Evolutionary conservation across 2,113 vertebrate species (phyloP).

Genomic region (Hippocampus barbouri): DNA sequence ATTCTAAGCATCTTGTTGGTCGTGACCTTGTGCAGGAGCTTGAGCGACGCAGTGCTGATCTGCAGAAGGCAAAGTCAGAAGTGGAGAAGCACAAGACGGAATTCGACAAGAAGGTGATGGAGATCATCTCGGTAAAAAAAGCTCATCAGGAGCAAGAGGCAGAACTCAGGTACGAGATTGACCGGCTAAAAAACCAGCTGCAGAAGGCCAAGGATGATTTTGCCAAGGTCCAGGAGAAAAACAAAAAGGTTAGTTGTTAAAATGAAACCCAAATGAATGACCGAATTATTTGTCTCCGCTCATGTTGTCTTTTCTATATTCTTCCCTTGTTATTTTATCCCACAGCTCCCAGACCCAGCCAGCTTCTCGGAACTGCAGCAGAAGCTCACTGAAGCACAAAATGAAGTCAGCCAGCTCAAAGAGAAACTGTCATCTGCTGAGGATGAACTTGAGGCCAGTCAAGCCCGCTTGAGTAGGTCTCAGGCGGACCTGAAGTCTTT

Average conservation of each 20-base stretch:
- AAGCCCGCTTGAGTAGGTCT: conserved; percentile 61
- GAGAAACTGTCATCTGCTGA: conserved; percentile 67
- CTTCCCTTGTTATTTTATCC: neutral
- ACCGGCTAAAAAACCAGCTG: conserved; percentile 71
- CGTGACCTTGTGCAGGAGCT: conserved; percentile 71
- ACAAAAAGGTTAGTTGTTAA: conserved; percentile 57
- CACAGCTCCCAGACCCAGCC: conserved; percentile 75
- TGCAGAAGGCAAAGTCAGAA: conserved; percentile 67
- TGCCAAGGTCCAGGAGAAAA: conserved; percentile 69
- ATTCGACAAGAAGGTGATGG: conserved; percentile 76
- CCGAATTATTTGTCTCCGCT: neutral
- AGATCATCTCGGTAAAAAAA: conserved; percentile 76
- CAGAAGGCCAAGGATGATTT: conserved; percentile 73
- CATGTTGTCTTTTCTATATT: neutral
- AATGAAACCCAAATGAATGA: neutral
- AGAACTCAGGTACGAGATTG: conserved; percentile 71
- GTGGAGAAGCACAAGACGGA: conserved; percentile 67
- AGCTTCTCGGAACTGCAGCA: conserved; percentile 75
- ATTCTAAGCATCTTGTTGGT: neutral
- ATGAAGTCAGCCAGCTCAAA: conserved; percentile 73
- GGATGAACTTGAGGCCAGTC: conserved; percentile 78
- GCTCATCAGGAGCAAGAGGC: conserved; percentile 77
- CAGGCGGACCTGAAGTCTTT: conserved; percentile 37
- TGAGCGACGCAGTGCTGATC: conserved; percentile 55
- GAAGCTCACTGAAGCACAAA: conserved; percentile 65